phyloP scores from a whole-genome alignment of 2,797 vertebrate species.

The Tangara arthus region DNA sequence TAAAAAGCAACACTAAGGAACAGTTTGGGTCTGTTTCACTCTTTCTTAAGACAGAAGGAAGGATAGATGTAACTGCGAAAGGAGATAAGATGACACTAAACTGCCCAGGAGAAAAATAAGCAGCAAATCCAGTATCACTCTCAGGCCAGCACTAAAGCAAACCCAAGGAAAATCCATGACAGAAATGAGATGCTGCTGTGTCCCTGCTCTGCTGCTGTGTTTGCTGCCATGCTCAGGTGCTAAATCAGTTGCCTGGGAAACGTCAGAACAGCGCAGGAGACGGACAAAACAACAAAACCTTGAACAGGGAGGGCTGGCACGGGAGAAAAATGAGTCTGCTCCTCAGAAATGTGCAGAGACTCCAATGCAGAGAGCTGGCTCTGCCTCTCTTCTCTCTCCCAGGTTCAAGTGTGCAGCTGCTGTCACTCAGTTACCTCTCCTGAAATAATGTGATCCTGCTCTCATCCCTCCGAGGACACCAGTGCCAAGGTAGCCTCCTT shows the following conservation, averaged over 20 bases:
- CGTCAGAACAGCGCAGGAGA: not conserved
- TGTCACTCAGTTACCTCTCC: not conserved
- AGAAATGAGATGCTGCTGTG: not conserved
- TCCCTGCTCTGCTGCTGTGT: not conserved
- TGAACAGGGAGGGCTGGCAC: not conserved
- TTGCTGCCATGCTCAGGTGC: conserved; percentile 24
- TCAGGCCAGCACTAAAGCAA: not conserved
- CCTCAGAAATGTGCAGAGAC: not conserved
- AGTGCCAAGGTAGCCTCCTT: not conserved
- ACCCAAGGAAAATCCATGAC: not conserved
- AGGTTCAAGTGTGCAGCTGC: not conserved
- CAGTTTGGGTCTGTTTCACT: not conserved
- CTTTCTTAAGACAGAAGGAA: not conserved
- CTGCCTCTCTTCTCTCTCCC: not conserved
- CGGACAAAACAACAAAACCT: not conserved
- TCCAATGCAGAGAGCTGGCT: not conserved
- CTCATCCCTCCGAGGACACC: not conserved
- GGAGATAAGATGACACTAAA: not conserved
- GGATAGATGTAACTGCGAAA: not conserved
- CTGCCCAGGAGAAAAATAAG: not conserved
- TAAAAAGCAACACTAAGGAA: not conserved
- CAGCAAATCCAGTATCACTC: not conserved
- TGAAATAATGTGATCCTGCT: not conserved
- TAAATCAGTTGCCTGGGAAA: conserved; percentile 54
- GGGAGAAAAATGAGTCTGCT: not conserved